Evolutionary conservation across 2,888 invertebrate genomes (phyloP), one percentile per base, ranked within the genome.

Genomic region (Drosophila conformis): DNA sequence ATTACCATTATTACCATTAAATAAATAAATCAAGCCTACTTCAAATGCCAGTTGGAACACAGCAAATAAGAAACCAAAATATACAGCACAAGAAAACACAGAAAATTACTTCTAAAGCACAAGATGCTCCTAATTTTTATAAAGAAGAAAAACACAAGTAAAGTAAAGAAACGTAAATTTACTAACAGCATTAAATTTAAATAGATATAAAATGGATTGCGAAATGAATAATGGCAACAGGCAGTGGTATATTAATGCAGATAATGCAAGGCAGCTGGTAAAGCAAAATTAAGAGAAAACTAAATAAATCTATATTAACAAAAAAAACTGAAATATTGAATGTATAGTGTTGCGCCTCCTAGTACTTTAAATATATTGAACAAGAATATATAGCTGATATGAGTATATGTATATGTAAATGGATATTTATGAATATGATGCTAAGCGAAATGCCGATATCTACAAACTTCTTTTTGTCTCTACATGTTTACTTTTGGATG

Each of bases 261-360:
- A 54, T 51, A 61, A 48, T 38, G 60, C 52, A 54, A 72, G 54
- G 63, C 60, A 64, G 57, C 48, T 74, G 66, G 58, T 61, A 53
- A 78, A 60, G 66, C 46, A 67, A 54, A 60, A 42, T 58, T 15
- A 59, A 59, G 21, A 62, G 35, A 70, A 70, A 70, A 69, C 64
- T 76, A 78, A 80, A 62, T 51, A 72, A 81, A 78, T 78, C 61
- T 68, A 73, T 76, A 78, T 70, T 61, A 68, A 25, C 13, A 25
- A 46, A 59, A 58, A 73, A 60, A 71, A 69, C 38, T 62, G 70
- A 83, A 79, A 79, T 84, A 87, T 89, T 85, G 76, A 87, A 89
- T 89, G 88, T 87, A 87, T 89, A 87, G 87, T 82, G 89, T 89
- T 87, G 83, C 88, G 89, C 85, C 84, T 88, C 87, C 85, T 88